Percentiles rank a stretch among this genome's conserved stretches.
phyloP scores from a whole-genome alignment of 2,888 invertebrate species.

The Cheilosia impressa region DNA sequence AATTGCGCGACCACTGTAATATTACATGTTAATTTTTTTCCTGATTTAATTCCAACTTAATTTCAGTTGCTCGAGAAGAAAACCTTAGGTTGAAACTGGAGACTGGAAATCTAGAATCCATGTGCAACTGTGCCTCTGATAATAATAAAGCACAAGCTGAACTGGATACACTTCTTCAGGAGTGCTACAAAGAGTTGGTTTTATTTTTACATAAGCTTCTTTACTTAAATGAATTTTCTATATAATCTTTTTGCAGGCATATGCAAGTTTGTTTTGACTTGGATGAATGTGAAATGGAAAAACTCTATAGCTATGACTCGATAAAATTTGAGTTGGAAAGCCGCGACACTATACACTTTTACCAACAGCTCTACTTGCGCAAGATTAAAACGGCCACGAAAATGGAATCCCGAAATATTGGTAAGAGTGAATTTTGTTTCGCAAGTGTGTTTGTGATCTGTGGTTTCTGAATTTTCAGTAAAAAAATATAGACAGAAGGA shows the following conservation, averaged over 20 bases:
- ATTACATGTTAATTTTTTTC: background rate
- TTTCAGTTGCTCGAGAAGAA: constrained; percentile 48
- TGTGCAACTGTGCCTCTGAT: background rate
- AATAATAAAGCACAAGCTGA: constrained; percentile 16
- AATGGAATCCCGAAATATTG: constrained; percentile 62
- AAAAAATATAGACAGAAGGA: constrained; percentile 43
- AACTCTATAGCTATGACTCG: constrained; percentile 44
- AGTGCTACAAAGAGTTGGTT: constrained; percentile 58
- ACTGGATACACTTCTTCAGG: constrained; percentile 30
- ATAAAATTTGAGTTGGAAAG: constrained; percentile 51
- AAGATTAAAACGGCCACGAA: constrained; percentile 48
- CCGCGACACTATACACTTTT: constrained; percentile 23
- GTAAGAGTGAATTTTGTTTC: constrained; percentile 2
- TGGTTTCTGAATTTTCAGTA: constrained; percentile 14
- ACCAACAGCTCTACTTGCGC: constrained; percentile 38
- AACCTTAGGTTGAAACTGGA: constrained; percentile 44
- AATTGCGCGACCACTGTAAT: constrained; percentile 43
- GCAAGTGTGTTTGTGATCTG: background rate
- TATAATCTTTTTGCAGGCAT: constrained; percentile 19
- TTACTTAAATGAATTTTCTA: background rate
- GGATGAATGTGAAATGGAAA: constrained; percentile 55
- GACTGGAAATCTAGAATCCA: constrained; percentile 22
- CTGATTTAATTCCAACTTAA: background rate
- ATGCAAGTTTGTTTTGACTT: constrained; percentile 26
- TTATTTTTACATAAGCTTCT: background rate